A percentile compares a stretch with the other conserved stretches of the same genome.
phyloP scores from a whole-genome alignment of 1,140 invertebrate species.

The Batillaria attramentaria region DNA sequence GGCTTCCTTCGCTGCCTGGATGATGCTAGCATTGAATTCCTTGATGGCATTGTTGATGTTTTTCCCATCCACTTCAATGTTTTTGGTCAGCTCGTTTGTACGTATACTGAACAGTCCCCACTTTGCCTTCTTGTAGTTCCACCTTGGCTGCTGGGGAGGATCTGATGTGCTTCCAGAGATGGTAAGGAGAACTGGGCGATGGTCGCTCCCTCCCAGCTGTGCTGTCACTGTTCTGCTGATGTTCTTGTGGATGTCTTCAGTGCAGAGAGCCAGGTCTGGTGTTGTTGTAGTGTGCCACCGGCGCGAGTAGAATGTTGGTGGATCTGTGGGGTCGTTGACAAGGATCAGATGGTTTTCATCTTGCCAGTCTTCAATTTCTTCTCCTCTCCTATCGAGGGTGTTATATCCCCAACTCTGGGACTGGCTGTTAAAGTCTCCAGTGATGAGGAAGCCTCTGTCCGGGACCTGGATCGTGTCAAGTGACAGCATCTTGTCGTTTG shows the following conservation, averaged over 20 bases:
- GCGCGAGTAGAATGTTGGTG: constrained; percentile 33
- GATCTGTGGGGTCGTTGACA: not conserved
- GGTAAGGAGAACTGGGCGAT: no score
- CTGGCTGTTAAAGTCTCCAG: no score
- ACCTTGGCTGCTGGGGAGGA: no score
- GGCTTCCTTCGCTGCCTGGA: not conserved
- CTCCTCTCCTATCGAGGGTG: not conserved
- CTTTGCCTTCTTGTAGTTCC: no score
- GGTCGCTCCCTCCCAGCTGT: no score
- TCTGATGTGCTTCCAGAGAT: not conserved
- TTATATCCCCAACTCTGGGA: not conserved
- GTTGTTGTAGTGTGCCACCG: constrained; percentile 39
- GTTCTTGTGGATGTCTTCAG: constrained; percentile 31
- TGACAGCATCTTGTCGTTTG: no score
- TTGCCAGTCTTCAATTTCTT: constrained; percentile 12
- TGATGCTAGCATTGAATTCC: not conserved
- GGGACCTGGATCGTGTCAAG: no score
- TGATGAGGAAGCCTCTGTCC: no score
- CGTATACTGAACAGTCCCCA: no score
- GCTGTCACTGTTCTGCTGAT: constrained; percentile 19
- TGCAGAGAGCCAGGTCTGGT: constrained; percentile 37
- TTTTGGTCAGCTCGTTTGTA: no score
- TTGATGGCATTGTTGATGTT: not conserved
- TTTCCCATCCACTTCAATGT: no score
- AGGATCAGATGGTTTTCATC: constrained; percentile 17